Conservation (phyloP, 2,113 vertebrate genomes). For the Oreocharis arfaki region DNA sequence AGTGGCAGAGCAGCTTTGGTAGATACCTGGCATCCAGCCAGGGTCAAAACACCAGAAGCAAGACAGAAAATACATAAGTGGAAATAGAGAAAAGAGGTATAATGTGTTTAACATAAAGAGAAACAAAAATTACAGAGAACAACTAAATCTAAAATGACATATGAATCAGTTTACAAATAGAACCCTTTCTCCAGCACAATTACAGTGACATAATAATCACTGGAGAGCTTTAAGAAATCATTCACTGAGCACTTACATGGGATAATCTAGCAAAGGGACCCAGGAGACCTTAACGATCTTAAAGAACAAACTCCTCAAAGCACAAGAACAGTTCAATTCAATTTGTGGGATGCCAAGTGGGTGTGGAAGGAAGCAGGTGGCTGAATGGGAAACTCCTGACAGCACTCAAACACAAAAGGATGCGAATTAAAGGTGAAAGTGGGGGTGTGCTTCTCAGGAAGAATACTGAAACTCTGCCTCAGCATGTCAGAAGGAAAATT, state of each 20-base stretch:
- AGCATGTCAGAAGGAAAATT: neutral
- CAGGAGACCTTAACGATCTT: conserved; percentile 38
- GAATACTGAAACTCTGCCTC: neutral
- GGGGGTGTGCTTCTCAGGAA: neutral
- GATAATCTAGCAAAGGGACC: conserved; percentile 24
- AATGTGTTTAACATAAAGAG: conserved; percentile 3
- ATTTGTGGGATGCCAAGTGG: neutral
- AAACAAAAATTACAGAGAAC: conserved; percentile 37
- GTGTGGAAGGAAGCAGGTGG: neutral
- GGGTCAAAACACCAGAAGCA: neutral
- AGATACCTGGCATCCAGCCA: neutral
- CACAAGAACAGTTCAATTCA: neutral
- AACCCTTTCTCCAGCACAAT: conserved; percentile 15
- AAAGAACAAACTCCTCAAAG: conserved; percentile 36
- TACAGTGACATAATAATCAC: conserved; percentile 44
- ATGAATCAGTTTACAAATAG: conserved; percentile 43
- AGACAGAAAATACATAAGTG: neutral
- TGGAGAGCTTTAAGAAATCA: conserved; percentile 48
- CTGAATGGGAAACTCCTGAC: conserved; percentile 17
- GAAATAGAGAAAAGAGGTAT: neutral
- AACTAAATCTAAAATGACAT: conserved; percentile 24
- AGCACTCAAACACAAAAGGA: conserved; percentile 16
- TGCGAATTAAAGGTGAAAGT: neutral
- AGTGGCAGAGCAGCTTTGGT: neutral
- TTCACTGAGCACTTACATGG: conserved; percentile 38